Evolutionary conservation across 2,113 vertebrate species (phyloP).

Genomic region (Cephalopterus ornatus): DNA sequence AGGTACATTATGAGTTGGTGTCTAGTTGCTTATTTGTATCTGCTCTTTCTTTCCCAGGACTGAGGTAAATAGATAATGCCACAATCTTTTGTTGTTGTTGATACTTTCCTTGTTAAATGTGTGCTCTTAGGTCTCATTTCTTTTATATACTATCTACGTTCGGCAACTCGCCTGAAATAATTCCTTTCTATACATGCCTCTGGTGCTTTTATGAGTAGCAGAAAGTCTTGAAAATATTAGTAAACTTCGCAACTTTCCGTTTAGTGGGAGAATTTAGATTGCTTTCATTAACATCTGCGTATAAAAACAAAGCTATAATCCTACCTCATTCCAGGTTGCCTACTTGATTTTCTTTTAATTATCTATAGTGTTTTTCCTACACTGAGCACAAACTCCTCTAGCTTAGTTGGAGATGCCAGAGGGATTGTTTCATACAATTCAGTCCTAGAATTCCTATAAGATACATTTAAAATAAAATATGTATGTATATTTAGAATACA

Average conservation of each 20-base stretch:
- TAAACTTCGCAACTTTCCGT: neutral
- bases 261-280: neutral
- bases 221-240: neutral
- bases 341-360: neutral
- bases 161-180: fast-evolving
- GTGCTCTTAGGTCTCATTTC: neutral
- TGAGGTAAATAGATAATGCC: neutral
- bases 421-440: neutral
- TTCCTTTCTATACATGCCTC: neutral
- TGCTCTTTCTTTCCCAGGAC: neutral
- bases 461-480: neutral
- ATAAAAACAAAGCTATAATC: neutral
- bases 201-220: neutral
- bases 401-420: neutral
- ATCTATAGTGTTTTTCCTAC: neutral
- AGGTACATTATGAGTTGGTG: neutral
- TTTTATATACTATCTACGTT: neutral
- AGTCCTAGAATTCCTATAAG: neutral
- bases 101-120: neutral
- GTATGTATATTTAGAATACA: neutral
- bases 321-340: neutral
- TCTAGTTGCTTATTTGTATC: neutral
- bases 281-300: neutral
- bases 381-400: neutral
- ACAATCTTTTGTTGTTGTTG: neutral